Base-by-base conservation (phyloP, 2,797 vertebrate genomes). In the Karalla daura region DNA sequence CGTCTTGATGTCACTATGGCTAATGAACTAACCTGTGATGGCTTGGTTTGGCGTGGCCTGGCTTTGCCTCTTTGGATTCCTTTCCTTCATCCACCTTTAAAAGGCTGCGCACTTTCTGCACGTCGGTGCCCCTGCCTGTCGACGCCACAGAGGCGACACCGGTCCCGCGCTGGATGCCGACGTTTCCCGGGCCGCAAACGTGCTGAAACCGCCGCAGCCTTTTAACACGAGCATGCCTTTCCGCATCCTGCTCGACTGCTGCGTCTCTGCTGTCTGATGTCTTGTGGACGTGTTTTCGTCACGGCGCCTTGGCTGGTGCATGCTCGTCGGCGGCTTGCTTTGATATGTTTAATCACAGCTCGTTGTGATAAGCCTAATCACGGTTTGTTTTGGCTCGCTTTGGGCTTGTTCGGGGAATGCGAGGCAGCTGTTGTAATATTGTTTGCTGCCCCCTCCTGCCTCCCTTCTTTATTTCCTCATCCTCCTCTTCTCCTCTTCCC, bases 1-100 rank as follows among this genome's bases (percentile, higher is more conserved):
- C 93, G 91, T 94, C 95, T 96, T 95, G 92, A 94, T 96, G 96
- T 96, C 94, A 93, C 68, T 93, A 63, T 91, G 87, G 82, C 74
- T 89, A 81, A 91, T 86, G 83, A 76, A 71, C 70, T 78, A 70
- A 88, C 72, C 30, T 89, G 89, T 84, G 73, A 62, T 88, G 76
- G 59, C 81, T 84, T 82, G 36, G 30, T 77, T 65, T 80, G 41
- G 55, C 69, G 62, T 76, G 69, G 41, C 45, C 7, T 74, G 35
- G 18, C 39, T 79, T 68, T 75, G 17, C 25, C 41, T 80, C 61
- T 30, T 30, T 30, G 10, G 28, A 5, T 3, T 23, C 4, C 8
- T n/a, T 67, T 74, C 49, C 33, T 28, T 37, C 59, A n/a, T 45
- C 28, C 2, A 33, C 37, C 27, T 55, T 50, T 43, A 53, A 80